Percentiles rank a stretch among this genome's conserved stretches.
Conservation (phyloP, 2,797 vertebrate genomes). For the Notolepis coatsorum region DNA sequence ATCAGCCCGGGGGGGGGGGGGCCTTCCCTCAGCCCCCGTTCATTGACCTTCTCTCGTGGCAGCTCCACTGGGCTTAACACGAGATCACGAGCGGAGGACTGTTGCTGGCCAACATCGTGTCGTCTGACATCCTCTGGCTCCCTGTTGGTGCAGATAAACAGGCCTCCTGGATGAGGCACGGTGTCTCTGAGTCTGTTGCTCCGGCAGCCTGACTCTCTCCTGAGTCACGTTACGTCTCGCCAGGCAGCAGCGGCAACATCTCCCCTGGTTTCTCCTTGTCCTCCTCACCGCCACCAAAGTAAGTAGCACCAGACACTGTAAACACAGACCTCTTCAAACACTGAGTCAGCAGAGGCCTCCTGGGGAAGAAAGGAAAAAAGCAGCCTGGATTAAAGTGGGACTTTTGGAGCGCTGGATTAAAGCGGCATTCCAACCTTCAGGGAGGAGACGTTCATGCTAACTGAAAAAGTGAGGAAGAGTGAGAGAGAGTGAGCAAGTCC, state of each 20-base stretch:
- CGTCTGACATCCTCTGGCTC: background rate
- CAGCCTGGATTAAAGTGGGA: background rate
- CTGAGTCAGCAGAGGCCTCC: background rate
- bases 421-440: slow-evolving; percentile 9
- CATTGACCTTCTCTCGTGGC: background rate
- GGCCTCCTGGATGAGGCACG: background rate
- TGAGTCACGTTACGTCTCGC: background rate
- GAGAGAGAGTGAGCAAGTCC: no score
- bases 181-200: no score
- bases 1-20: background rate
- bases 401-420: background rate
- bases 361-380: no score
- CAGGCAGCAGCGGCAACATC: background rate
- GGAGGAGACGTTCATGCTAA: background rate
- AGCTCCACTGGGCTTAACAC: background rate
- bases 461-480: background rate
- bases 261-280: background rate
- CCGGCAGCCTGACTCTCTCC: background rate
- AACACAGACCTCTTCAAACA: background rate
- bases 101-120: no score
- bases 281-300: background rate
- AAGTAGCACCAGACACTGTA: background rate
- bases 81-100: background rate
- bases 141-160: background rate
- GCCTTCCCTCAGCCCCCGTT: background rate